A percentile compares a stretch with the other conserved stretches of the same genome.
phyloP scores from a whole-genome alignment of 2,888 invertebrate species.

The Pseudococcus jackbeardsleyi region DNA sequence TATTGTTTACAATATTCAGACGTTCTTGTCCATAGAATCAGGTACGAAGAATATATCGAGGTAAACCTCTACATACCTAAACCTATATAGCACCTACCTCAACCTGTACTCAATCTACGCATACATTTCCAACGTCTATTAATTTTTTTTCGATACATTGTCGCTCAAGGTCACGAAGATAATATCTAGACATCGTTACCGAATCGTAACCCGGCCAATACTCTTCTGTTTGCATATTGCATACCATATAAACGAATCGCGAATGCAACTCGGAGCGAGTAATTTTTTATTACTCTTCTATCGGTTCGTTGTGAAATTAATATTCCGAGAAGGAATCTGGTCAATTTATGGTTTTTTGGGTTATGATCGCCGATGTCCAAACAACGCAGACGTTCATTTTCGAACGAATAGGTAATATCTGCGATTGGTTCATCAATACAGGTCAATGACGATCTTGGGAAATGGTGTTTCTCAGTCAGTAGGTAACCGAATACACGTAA shows the following conservation, averaged over 20 bases:
- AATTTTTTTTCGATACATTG: not conserved
- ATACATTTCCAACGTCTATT: not conserved
- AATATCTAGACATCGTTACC: not conserved
- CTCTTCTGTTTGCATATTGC: not conserved
- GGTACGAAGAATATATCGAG: conserved; percentile 27
- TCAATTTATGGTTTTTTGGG: not conserved
- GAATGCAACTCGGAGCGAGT: not conserved
- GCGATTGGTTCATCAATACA: not conserved
- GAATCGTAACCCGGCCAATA: not conserved
- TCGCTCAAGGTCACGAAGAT: not conserved
- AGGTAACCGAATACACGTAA: not conserved
- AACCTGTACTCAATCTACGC: not conserved
- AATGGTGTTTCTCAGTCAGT: not conserved
- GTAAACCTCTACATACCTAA: not conserved
- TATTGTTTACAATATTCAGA: conserved; percentile 34
- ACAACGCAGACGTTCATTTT: not conserved
- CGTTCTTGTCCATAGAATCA: conserved; percentile 13
- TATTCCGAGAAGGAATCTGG: not conserved
- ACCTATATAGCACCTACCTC: not conserved
- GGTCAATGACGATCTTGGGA: not conserved
- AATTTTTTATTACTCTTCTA: not conserved
- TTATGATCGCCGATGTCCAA: not conserved
- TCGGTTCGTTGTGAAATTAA: not conserved
- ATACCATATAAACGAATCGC: not conserved
- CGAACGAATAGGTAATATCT: not conserved